These are phyloP conservation scores for Trichechus manatus DNA, from an alignment of 2,113 vertebrate species.

Conservation along the genomic window DNA sequence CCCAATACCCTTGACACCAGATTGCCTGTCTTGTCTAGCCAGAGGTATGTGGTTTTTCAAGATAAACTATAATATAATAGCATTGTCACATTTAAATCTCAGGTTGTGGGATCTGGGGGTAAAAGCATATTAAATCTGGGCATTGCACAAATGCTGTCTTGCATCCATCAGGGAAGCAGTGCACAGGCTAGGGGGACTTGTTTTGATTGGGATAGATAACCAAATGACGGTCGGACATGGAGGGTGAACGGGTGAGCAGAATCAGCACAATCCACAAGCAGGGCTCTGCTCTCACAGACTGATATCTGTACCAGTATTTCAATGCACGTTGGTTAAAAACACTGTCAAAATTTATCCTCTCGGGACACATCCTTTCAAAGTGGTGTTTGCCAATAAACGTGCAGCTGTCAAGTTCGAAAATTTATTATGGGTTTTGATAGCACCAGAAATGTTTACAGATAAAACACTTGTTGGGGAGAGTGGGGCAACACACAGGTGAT, in stretches of 20 bases:
- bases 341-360: constrained; percentile 65
- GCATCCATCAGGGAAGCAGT: constrained; percentile 8
- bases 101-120: background rate
- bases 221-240: constrained; percentile 7
- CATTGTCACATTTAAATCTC: constrained; percentile 65
- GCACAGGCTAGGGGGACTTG: background rate
- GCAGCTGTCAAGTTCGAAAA: constrained; percentile 62
- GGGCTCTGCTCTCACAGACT: constrained; percentile 24
- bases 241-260: background rate
- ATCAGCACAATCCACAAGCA: constrained; percentile 54
- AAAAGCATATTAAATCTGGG: constrained; percentile 49
- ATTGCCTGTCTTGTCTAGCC: constrained; percentile 52
- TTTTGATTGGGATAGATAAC: constrained; percentile 37
- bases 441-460: constrained; percentile 58
- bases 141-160: constrained; percentile 57
- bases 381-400: constrained; percentile 69
- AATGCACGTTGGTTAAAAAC: constrained; percentile 63
- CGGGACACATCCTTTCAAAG: constrained; percentile 69
- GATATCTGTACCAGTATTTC: constrained; percentile 59
- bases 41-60: constrained; percentile 64
- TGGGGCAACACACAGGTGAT: background rate
- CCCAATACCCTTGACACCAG: constrained; percentile 12
- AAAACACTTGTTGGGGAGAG: background rate
- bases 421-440: constrained; percentile 72
- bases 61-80: constrained; percentile 68